Evolutionary conservation across 2,888 invertebrate species (phyloP).

Genomic region (Melolontha melolontha): DNA sequence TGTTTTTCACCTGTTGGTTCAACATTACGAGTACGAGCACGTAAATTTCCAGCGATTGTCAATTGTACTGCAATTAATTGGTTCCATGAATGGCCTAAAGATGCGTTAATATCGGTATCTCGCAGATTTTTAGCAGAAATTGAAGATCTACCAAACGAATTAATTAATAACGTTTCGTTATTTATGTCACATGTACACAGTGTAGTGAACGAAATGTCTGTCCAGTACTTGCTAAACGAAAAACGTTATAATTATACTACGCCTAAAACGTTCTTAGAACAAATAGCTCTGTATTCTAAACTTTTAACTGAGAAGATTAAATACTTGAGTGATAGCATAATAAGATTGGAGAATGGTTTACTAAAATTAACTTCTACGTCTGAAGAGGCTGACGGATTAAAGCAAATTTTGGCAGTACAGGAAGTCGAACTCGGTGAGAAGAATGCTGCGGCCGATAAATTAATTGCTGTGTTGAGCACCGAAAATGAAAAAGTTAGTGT

Average conservation of each 20-base stretch:
- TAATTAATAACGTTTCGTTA: conserved; percentile 76
- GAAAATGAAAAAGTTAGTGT: conserved; percentile 93
- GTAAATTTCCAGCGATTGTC: conserved; percentile 94
- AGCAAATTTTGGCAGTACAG: conserved; percentile 75
- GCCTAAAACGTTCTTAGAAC: conserved; percentile 94
- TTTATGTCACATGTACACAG: conserved; percentile 94
- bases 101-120: conserved; percentile 91
- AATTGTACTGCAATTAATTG: conserved; percentile 95
- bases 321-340: conserved; percentile 80
- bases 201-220: conserved; percentile 88
- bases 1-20: conserved; percentile 97
- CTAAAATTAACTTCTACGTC: conserved; percentile 89
- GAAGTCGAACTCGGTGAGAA: conserved; percentile 83
- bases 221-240: conserved; percentile 84
- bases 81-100: conserved; percentile 97
- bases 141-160: conserved; percentile 74
- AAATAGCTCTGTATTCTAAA: conserved; percentile 85
- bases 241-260: conserved; percentile 95
- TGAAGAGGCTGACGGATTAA: conserved; percentile 86
- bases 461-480: conserved; percentile 86
- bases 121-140: conserved; percentile 83
- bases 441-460: conserved; percentile 89
- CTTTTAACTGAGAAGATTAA: conserved; percentile 75
- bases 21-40: conserved; percentile 84
- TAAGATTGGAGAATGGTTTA: conserved; percentile 87